Conservation (phyloP, 2,113 vertebrate genomes). For the Eubucco bourcierii region DNA sequence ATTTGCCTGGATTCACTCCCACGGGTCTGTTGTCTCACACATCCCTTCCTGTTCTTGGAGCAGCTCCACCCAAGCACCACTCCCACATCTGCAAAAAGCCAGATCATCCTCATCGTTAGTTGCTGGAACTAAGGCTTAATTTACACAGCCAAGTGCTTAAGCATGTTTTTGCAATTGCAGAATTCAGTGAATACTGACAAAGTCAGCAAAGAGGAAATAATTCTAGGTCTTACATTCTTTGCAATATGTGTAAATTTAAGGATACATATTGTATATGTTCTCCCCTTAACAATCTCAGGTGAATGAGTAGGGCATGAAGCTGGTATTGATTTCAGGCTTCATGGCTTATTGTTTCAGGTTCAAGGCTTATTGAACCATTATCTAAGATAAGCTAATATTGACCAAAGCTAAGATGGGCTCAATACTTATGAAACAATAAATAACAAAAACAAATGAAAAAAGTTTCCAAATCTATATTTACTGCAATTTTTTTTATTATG, state of each 20-base stretch:
- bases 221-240: not conserved
- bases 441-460: not conserved
- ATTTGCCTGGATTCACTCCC: not conserved
- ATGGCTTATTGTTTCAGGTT: too few species aligned
- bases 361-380: not conserved
- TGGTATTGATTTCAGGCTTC: not conserved
- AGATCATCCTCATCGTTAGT: not conserved
- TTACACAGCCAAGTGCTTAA: not conserved
- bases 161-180: not conserved
- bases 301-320: not conserved
- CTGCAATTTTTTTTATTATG: not conserved
- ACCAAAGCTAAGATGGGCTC: not conserved
- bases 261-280: not conserved
- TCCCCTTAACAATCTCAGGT: not conserved
- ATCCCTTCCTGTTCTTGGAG: not conserved
- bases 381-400: not conserved
- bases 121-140: not conserved
- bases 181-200: not conserved
- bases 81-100: slow-evolving; percentile 24
- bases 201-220: not conserved
- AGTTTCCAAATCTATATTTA: not conserved
- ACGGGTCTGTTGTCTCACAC: not conserved
- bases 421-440: not conserved
- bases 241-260: not conserved
- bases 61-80: slow-evolving; percentile 29